Evolutionary conservation across 2,113 vertebrate species (phyloP).

Genomic region (rabbit (Oryctolagus cuniculus)): mOryCun1.1 NC_091438.1:28510501-28511000

Average conservation of each 20-base stretch:
- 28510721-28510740: background rate
- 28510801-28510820: background rate
- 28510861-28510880: background rate
- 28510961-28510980: slow-evolving; percentile 40
- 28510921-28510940: background rate
- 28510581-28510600: too few relatives aligned
- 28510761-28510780: background rate
- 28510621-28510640: too few relatives aligned
- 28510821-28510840: background rate
- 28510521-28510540: too few relatives aligned
- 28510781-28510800: background rate
- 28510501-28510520: too few relatives aligned
- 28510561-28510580: too few relatives aligned
- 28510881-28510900: background rate
- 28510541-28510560: too few relatives aligned
- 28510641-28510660: background rate
- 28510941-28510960: slow-evolving; percentile 31
- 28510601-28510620: too few relatives aligned
- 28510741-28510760: background rate
- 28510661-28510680: background rate
- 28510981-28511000: background rate
- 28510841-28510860: background rate
- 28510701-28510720: background rate
- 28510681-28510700: background rate
- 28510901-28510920: background rate